Conservation (phyloP, 2,797 vertebrate species). For the Streptopelia turtur region DNA sequence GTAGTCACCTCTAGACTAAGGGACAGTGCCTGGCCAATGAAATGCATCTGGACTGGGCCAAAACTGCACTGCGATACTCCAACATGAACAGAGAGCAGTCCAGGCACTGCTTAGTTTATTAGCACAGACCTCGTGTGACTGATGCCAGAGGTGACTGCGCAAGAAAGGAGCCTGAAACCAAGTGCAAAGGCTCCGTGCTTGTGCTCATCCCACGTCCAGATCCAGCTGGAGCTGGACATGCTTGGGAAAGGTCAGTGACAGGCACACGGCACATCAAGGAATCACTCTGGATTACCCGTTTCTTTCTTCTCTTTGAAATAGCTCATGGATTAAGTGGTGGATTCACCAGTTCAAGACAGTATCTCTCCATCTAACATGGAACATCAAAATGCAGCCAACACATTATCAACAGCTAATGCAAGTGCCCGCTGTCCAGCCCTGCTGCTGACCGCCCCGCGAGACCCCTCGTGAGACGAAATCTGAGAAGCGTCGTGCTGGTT, state of each 20-base stretch:
- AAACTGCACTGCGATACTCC: neutral
- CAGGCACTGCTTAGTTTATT: neutral
- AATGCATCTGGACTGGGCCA: neutral
- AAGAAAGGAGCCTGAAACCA: neutral
- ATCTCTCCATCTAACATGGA: neutral
- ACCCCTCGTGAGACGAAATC: neutral
- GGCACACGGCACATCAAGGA: neutral
- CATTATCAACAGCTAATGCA: neutral
- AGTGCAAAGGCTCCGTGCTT: neutral
- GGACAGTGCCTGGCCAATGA: neutral
- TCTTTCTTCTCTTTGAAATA: neutral
- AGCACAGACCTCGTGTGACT: neutral
- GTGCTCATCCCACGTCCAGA: neutral
- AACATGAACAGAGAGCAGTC: neutral
- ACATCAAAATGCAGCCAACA: neutral
- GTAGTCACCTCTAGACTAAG: neutral
- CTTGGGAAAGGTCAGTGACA: neutral
- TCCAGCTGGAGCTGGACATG: neutral
- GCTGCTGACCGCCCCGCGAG: accelerated
- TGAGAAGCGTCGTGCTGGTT: accelerated
- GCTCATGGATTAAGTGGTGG: neutral
- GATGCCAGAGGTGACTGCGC: neutral
- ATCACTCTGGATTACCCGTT: neutral
- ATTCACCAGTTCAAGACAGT: neutral
- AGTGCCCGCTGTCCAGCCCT: accelerated